These are phyloP conservation scores for Crocidura indochinensis DNA, from an alignment of 2,797 vertebrate species.

Conservation along the genomic window DNA sequence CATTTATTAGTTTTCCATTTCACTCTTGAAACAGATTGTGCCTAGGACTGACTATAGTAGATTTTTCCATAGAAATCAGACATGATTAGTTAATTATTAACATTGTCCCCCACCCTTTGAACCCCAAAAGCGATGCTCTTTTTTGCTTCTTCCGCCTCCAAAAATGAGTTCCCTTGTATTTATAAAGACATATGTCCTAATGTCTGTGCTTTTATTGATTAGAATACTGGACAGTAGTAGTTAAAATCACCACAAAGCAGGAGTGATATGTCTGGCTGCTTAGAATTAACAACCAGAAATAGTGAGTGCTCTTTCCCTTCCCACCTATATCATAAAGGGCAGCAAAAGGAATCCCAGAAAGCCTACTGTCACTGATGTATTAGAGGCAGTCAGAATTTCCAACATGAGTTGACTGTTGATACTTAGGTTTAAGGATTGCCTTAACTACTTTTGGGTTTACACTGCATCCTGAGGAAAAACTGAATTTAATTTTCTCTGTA, in stretches of 20 bases:
- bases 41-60: constrained; percentile 89
- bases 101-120: constrained; percentile 87
- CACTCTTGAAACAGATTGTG: constrained; percentile 90
- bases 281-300: constrained; percentile 67
- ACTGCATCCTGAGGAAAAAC: background rate
- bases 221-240: constrained; percentile 85
- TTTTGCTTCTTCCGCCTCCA: constrained; percentile 88
- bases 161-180: constrained; percentile 90
- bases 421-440: background rate
- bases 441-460: constrained; percentile 4
- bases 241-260: constrained; percentile 83
- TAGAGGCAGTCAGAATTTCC: background rate
- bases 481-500: constrained; percentile 17
- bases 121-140: constrained; percentile 86
- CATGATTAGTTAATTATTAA: constrained; percentile 90
- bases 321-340: background rate
- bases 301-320: constrained; percentile 27
- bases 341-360: constrained; percentile 34
- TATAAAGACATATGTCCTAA: constrained; percentile 88
- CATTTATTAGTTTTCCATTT: constrained; percentile 88
- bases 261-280: constrained; percentile 66
- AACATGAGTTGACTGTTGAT: background rate
- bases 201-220: constrained; percentile 83
- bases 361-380: background rate
- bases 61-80: constrained; percentile 90